Conservation (phyloP, 2,113 vertebrate genomes). For the Irena cyanogastra region DNA sequence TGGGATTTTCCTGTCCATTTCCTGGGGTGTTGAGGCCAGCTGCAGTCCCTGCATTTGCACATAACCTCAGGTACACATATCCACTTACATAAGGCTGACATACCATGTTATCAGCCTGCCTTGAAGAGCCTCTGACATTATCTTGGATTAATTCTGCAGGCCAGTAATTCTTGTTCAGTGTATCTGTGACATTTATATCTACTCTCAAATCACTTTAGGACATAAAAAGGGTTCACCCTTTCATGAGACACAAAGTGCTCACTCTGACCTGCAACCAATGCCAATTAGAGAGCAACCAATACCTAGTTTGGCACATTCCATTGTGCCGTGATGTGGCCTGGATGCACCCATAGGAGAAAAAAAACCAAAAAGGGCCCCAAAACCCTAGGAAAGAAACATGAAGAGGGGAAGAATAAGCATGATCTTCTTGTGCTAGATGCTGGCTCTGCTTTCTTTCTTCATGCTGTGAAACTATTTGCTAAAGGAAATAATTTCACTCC, state of each 20-base stretch:
- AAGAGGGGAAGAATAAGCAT: neutral
- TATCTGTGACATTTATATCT: neutral
- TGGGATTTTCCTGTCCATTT: neutral
- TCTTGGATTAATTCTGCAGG: neutral
- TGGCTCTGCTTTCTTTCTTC: slow-evolving; percentile 20
- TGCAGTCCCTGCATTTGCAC: neutral
- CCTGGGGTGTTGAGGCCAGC: neutral
- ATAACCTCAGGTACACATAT: neutral
- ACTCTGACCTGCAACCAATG: neutral
- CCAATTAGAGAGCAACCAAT: neutral
- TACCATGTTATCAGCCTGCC: neutral
- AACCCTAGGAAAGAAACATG: neutral
- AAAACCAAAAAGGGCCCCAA: neutral
- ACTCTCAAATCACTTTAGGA: neutral
- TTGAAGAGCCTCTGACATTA: neutral
- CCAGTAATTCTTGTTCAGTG: neutral
- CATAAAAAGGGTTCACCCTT: neutral
- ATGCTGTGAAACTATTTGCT: slow-evolving; percentile 13
- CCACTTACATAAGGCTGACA: neutral
- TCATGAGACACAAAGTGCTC: neutral
- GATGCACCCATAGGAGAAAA: neutral
- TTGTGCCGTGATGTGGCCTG: neutral
- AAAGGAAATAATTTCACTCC: slow-evolving; percentile 27
- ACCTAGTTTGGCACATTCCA: neutral
- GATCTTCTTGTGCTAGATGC: neutral